Evolutionary conservation across 2,888 invertebrate species (phyloP), one percentile per base, ranked within the genome.

Genomic region (Trichopria drosophilae): DNA sequence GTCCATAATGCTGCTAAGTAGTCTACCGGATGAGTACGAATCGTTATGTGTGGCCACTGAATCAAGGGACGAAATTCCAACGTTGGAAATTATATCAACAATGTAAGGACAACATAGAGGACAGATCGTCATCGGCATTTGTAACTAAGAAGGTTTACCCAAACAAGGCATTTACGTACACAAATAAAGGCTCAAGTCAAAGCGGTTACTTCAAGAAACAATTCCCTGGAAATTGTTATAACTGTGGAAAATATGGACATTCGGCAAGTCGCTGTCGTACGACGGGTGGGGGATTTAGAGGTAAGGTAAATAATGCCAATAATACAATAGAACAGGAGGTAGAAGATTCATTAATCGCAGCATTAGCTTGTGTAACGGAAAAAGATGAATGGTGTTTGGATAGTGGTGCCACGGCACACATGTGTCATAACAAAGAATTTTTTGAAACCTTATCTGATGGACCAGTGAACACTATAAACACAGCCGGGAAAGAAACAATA

Each of bases 1-100:
- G 12, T 34, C 48, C 13, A 41, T 48, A 7, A 48, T 48, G 41
- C 20, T 48, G 9, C 19, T 48, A n/a, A 41, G 34, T 41, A n/a
- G n/a, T n/a, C n/a, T n/a, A n/a, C n/a, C n/a, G n/a, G n/a, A n/a
- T n/a, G n/a, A n/a, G n/a, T n/a, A n/a, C n/a, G n/a, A n/a, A n/a
- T n/a, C n/a, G n/a, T n/a, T n/a, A n/a, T n/a, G n/a, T n/a, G n/a
- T n/a, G 0, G 34, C 48, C 0, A 48, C 35, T 1, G 28, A 48
- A 10, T 48, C 41, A 5, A 13, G n/a, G n/a, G 35, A 48, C 20
- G 13, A 41, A 16, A 34, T 41, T 13, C 48, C 48, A 10, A 16
- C 23, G 4, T 2, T 31, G 0, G 47, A 47, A 4, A 15, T 39
- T 1, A 28, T 37, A 4, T 22, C 16, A 29, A 3, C n/a, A 18